These are phyloP conservation scores for Gnathonemus echidnorhynchus DNA, from an alignment of 2,113 vertebrate genomes.

Conservation along the genomic window DNA sequence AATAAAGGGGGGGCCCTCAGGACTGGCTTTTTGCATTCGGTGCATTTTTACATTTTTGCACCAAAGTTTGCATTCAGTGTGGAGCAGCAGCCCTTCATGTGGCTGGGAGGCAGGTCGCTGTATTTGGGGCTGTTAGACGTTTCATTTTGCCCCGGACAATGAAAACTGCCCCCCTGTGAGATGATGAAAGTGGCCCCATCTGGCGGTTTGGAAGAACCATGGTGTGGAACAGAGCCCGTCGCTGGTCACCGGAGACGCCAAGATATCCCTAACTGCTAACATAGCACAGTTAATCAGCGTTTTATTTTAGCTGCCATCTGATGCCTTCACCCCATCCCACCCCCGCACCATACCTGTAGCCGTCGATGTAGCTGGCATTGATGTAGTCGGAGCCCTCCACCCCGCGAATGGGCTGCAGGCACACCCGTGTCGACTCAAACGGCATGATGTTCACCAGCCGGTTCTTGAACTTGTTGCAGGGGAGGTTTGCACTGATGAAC, in stretches of 20 bases:
- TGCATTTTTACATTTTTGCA: too few species aligned
- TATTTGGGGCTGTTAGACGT: not conserved
- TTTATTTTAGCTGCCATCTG: not conserved
- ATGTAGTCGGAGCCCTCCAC: constrained; percentile 96
- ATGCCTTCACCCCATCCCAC: not conserved
- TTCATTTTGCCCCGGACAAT: not conserved
- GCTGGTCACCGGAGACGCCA: too few species aligned
- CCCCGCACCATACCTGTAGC: constrained; percentile 72
- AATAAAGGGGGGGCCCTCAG: constrained; percentile 41
- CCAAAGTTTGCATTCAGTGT: constrained; percentile 25
- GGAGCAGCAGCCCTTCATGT: not conserved
- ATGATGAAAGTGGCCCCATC: not conserved
- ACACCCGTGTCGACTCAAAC: constrained; percentile 84
- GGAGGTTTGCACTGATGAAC: constrained; percentile 94
- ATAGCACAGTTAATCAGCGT: not conserved
- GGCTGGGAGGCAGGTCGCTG: not conserved
- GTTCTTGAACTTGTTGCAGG: constrained; percentile 97
- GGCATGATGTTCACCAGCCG: constrained; percentile 94
- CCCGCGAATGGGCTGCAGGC: constrained; percentile 88
- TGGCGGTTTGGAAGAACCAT: not conserved
- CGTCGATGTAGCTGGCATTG: constrained; percentile 92
- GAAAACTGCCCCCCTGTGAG: not conserved
- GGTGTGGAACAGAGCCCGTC: not conserved
- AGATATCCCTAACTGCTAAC: not conserved
- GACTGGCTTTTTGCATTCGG: constrained; percentile 26